These are phyloP conservation scores for Anthopleura xanthogrammica DNA, from an alignment of 92 coral and sea anemone species.

Conservation along the genomic window DNA sequence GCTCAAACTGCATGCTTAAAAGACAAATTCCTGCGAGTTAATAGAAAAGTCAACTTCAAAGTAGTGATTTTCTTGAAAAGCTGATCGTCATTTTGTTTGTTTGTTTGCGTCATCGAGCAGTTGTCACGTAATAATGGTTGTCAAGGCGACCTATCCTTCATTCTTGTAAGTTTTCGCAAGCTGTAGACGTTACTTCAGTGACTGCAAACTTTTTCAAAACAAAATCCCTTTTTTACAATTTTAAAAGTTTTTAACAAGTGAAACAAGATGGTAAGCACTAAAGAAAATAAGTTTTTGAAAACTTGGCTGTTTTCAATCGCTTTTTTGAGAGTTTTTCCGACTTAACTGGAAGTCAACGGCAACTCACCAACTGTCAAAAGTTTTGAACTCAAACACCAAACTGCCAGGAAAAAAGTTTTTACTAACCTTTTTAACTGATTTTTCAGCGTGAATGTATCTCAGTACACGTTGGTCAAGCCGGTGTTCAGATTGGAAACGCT, in stretches of 20 bases:
- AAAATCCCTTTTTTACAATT: neutral
- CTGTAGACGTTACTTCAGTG: conserved; percentile 43
- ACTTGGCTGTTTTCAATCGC: neutral
- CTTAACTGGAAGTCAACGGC: neutral
- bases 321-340: neutral
- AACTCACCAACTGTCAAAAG: conserved; percentile 16
- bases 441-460: conserved; percentile 71
- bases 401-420: neutral
- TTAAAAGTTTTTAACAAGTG: neutral
- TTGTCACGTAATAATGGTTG: conserved; percentile 24
- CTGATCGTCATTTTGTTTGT: neutral
- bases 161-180: conserved; percentile 17
- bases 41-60: too few relatives aligned
- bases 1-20: too few relatives aligned
- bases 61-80: neutral
- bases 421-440: neutral
- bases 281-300: neutral
- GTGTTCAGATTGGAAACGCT: conserved; percentile 86
- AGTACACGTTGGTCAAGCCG: conserved; percentile 89
- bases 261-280: conserved; percentile 23
- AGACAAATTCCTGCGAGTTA: too few relatives aligned
- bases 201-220: conserved; percentile 12
- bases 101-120: conserved; percentile 18
- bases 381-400: neutral
- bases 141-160: conserved; percentile 13